Base-by-base conservation (phyloP, 2,797 vertebrate genomes). In the Darevskia mixta region DNA sequence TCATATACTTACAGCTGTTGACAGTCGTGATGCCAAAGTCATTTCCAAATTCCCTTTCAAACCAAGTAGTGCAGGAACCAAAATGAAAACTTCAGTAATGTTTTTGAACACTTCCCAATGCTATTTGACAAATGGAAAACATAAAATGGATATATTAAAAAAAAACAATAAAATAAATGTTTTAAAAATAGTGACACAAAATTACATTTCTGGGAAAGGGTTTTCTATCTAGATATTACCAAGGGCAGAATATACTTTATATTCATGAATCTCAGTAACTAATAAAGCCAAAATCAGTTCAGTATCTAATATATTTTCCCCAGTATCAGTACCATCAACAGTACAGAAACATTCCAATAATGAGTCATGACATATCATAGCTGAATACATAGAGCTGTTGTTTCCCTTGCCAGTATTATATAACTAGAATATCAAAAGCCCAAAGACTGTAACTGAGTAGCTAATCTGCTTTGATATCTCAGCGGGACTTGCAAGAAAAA, bases 1-100 rank as follows among this genome's bases (percentile, higher is more conserved):
- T 86, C 87, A 87, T 81, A 89, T 89, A 96, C 98, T 98, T 95
- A 99, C 99, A 88, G 98, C 98, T 41, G 99, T 99, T 67, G 98
- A 99, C 18, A 99, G 96, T 79, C 99, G 97, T 13, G 99, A 99
- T 35, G 99, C 99, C 94, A 99, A 95, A 0, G 99, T 99, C 99
- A 99, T 99, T 97, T 99, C 99, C 95, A 99, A 97, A 95, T 99
- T 99, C 41, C 99, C 99, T 96, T 99, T 99, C 88, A 99, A 98
- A 85, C 99, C 99, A 75, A 99, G 98, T 83, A 99, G 97, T 11
- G 99, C 98, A 7, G 99, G 98, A 84, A 99, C 99, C 96, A 99
- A 96, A 96, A 99, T 99, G 96, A 99, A 99, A 94, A 99, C 98
- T 98, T 99, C 99, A 0, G 98, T 98, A 94, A 99, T 98, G 92